Percentiles rank a stretch among this genome's conserved stretches.
phyloP scores from a whole-genome alignment of 2,888 invertebrate species.

The Drosophila paucipuncta region DNA sequence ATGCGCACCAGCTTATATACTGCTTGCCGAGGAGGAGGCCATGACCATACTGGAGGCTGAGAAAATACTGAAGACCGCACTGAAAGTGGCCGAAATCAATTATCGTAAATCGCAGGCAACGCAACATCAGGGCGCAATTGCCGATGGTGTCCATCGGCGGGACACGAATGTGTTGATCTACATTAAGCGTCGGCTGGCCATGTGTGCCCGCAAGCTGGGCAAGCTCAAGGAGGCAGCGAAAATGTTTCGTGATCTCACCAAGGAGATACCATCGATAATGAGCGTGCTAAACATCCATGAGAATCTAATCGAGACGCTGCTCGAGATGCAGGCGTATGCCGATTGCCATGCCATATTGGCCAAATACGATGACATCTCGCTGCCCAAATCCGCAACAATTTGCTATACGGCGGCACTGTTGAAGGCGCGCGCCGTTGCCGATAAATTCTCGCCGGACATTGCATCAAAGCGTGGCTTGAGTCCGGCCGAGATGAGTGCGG shows the following conservation, averaged over 20 bases:
- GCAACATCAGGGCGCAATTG: slow-evolving; percentile 91
- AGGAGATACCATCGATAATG: slow-evolving; percentile 98
- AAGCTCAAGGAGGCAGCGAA: slow-evolving; percentile 98
- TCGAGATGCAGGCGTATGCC: slow-evolving; percentile 98
- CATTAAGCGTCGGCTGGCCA: slow-evolving; percentile 96
- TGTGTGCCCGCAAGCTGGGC: slow-evolving; percentile 98
- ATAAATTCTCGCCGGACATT: slow-evolving; percentile 94
- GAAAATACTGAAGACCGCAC: slow-evolving; percentile 92
- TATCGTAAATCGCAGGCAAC: slow-evolving; percentile 91
- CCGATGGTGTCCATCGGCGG: slow-evolving; percentile 92
- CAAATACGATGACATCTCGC: slow-evolving; percentile 95
- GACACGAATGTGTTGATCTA: slow-evolving; percentile 98
- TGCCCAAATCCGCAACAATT: slow-evolving; percentile 97
- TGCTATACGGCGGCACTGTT: slow-evolving; percentile 97
- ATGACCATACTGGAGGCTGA: slow-evolving; percentile 96
- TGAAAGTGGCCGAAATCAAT: slow-evolving; percentile 93
- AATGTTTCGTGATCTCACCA: slow-evolving; percentile 97
- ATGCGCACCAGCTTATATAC: slow-evolving; percentile 97
- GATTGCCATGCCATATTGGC: slow-evolving; percentile 97
- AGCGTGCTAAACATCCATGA: slow-evolving; percentile 97
- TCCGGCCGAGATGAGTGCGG: slow-evolving; percentile 95
- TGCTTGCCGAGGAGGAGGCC: slow-evolving; percentile 98
- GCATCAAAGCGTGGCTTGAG: slow-evolving; percentile 93
- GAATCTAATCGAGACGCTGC: slow-evolving; percentile 96
- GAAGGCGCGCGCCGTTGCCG: slow-evolving; percentile 95